Evolutionary conservation across 2,888 invertebrate species (phyloP).

Genomic region (Escarpia spicata): DNA sequence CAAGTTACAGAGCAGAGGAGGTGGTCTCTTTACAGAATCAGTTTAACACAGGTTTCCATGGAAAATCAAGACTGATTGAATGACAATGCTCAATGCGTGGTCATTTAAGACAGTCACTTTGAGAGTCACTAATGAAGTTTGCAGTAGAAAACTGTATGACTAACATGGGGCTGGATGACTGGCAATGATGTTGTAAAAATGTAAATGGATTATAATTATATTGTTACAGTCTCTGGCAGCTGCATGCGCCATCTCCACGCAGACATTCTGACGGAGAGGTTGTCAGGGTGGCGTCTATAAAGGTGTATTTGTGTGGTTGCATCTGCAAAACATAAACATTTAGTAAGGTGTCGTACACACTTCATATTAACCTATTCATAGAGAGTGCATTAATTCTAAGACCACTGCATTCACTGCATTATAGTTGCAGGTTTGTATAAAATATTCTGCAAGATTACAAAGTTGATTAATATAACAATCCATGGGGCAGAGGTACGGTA

Average conservation of each 20-base stretch:
- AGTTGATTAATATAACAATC: background rate
- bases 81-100: no score
- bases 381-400: no score
- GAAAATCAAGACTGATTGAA: no score
- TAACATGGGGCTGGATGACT: background rate
- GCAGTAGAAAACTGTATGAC: background rate
- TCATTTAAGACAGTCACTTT: no score
- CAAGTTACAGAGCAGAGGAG: no score
- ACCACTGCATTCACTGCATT: no score
- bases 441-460: background rate
- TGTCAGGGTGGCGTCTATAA: background rate
- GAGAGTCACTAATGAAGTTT: no score
- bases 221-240: background rate
- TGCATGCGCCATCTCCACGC: background rate
- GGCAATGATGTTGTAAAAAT: background rate
- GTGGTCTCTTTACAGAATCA: no score
- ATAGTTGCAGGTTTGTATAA: no score
- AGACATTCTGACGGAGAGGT: background rate
- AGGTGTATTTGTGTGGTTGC: background rate
- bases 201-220: background rate
- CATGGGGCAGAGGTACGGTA: background rate
- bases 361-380: no score
- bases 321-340: background rate
- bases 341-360: no score
- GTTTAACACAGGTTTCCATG: no score